Base-by-base conservation (phyloP, 1,140 invertebrate genomes). In the Proales similis region DNA sequence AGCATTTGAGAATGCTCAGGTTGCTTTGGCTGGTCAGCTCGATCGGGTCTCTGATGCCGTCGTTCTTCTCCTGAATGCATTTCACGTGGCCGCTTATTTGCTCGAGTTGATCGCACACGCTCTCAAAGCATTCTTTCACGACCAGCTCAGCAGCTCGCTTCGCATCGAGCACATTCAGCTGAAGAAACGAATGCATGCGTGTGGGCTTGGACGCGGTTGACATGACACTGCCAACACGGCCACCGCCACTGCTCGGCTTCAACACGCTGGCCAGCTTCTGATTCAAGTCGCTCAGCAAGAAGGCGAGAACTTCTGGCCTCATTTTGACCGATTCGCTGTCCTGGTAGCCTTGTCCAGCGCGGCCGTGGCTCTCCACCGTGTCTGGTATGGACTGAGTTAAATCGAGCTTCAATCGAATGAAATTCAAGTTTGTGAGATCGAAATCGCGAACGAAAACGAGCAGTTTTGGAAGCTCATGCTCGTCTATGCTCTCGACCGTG, bases 371-470 rank as follows among this genome's bases (percentile, higher is more conserved):
- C 30, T 39, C 33, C 14, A 0, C 30, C 11, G 51, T 29, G 20
- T 57, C 51, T 9, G 51, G 51, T 17, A 57, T 57, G 17, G 45
- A 19, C 29, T 57, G 29, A 14, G 39, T 42, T 3, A 57, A 24
- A 26, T 57, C 22, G 2, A 57, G n/a, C 29, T 57, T 30, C 26
- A 57, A 42, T 42, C 19, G 39, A 4, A 57, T 26, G 20, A 57
- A 43, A 42, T 57, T 57, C 11, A 57, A 29, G 3, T 42, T 19
- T 6, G 26, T 27, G 3, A 57, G 12, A 43, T 57, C 51, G 17
- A 57, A 57, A 29, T 57, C 51, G 29, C 51, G 27, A 9, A 57
- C 39, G 45, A 42, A 57, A 20, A 57, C 45, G 9, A 42, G 45
- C 45, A 57, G 29, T 30, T 57, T 57, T 11, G 39, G 19, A n/a